Conservation (phyloP, 2,797 vertebrate species). For the Semotilus atromaculatus region DNA sequence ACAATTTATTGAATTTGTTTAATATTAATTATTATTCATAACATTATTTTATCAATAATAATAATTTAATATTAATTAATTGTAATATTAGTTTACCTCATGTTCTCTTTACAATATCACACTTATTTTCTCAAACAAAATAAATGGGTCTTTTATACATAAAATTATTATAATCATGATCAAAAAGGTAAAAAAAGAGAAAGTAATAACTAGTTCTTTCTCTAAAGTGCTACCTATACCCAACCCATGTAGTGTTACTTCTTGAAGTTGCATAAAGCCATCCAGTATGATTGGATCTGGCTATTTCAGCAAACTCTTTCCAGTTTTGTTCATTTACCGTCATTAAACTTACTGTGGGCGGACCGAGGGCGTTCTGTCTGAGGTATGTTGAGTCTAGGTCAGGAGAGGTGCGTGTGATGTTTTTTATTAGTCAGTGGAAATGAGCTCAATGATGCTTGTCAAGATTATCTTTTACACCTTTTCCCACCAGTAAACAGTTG, state of each 20-base stretch:
- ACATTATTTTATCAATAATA: background rate
- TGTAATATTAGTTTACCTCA: background rate
- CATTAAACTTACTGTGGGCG: background rate
- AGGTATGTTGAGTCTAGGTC: background rate
- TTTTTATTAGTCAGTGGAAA: slow-evolving; percentile 8
- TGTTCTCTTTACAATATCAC: background rate
- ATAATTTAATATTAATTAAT: background rate
- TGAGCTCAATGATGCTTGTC: background rate
- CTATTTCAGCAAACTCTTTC: background rate
- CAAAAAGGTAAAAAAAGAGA: background rate
- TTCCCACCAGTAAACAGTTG: background rate
- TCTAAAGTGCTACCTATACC: background rate
- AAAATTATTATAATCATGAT: background rate
- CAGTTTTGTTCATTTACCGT: background rate
- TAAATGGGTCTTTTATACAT: background rate
- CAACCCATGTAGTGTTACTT: background rate
- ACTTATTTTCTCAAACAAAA: background rate
- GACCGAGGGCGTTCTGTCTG: background rate
- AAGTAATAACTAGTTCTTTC: background rate
- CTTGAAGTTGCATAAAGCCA: background rate
- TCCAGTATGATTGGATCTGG: background rate
- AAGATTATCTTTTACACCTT: background rate
- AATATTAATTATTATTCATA: background rate
- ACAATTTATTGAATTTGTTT: background rate
- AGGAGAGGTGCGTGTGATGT: background rate